Base-by-base conservation (phyloP, 1,140 invertebrate genomes). In the Scaptomyza hsui region DNA sequence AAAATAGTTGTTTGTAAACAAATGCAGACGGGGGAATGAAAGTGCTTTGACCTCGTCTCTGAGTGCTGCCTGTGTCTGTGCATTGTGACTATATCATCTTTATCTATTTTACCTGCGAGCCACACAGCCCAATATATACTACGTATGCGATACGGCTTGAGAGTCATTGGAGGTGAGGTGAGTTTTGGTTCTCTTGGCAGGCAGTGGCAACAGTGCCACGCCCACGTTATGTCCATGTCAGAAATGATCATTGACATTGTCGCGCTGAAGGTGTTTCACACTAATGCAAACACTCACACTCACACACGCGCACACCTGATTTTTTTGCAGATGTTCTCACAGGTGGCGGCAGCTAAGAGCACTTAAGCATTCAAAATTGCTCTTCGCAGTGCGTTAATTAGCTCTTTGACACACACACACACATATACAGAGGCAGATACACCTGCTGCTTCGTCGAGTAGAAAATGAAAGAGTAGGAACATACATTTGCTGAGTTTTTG, bases 201-300 rank as follows among this genome's bases (percentile, higher is more conserved):
- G 56, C 68, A 29, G 9, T n/a, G n/a, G n/a, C n/a, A 49, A 37
- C 48, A 64, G 81, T 57, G 69, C 81, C 77, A 85, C 81, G 53
- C 75, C 74, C 45, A 74, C 75, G 72, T 55, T 7, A 29, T 29
- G 39, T 68, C 35, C 64, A 65, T 86, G 85, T 89, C 71, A 75
- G 60, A 88, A 86, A 82, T 85, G 81, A 89, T 89, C 85, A 89
- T 89, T 89, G 85, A 89, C 85, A 89, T 89, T 89, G 85, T 89
- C 86, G 72, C 70, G 79, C 61, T 80, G 76, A 89, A 89, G 83
- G 83, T 89, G 83, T 89, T 89, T 29, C 59, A 72, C 39, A 61
- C 73, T 47, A 52, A 67, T 32, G 52, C 64, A 55, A 63, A n/a
- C 16, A 55, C 32, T 35, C 42, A 49, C 44, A 32, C 42, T 49